Conservation (phyloP, 2,888 invertebrate species). For the Podotricha telesiphe region DNA sequence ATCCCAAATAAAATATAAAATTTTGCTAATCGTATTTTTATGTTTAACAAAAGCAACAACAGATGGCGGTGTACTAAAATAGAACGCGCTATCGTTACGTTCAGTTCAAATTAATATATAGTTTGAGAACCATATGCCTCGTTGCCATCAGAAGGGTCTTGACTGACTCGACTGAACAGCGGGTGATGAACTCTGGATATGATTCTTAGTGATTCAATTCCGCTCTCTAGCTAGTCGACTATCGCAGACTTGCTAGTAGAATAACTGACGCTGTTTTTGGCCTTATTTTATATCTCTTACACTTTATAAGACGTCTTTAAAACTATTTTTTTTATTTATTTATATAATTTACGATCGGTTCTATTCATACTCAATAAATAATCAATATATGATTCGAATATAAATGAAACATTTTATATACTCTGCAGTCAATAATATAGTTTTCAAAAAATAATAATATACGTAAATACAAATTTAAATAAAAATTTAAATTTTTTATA, state of each 20-base stretch:
- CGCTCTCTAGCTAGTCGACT: conserved; percentile 69
- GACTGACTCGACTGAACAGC: conserved; percentile 83
- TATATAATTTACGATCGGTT: too few relatives aligned
- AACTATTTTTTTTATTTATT: too few relatives aligned
- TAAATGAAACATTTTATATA: too few relatives aligned
- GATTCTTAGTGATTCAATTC: conserved; percentile 65
- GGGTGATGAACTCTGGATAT: conserved; percentile 63
- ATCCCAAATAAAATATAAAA: too few relatives aligned
- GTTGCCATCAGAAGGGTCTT: conserved; percentile 75
- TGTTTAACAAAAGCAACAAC: neutral
- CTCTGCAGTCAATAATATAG: too few relatives aligned
- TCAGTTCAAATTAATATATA: conserved; percentile 32
- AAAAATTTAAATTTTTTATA: too few relatives aligned
- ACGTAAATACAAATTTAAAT: too few relatives aligned
- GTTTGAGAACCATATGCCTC: accelerated
- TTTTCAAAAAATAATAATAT: too few relatives aligned
- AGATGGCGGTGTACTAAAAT: conserved; percentile 51
- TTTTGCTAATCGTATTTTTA: neutral
- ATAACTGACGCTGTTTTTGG: conserved; percentile 74
- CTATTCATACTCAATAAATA: too few relatives aligned
- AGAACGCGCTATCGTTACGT: conserved; percentile 53
- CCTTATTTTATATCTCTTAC: conserved; percentile 39
- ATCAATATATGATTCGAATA: too few relatives aligned
- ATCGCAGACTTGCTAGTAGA: conserved; percentile 70
- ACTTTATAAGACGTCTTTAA: too few relatives aligned